These are phyloP conservation scores for Apotomis turbidana DNA, from an alignment of 2,888 invertebrate species.

Conservation along the genomic window DNA sequence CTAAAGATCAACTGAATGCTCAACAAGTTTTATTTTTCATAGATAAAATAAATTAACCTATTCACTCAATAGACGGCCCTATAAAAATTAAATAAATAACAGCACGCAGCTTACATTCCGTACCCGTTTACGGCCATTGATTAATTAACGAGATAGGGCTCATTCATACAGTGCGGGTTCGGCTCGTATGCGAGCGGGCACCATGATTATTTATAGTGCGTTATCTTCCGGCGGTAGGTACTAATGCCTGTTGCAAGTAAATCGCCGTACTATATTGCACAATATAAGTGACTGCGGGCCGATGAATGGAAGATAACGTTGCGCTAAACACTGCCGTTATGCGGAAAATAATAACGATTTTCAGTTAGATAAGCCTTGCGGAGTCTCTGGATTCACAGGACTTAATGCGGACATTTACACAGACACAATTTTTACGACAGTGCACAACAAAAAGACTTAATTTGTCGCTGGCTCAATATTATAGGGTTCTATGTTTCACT, in stretches of 20 bases:
- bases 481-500: too few relatives aligned
- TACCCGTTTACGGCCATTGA: constrained; percentile 41
- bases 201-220: constrained; percentile 15
- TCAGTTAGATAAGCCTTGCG: constrained; percentile 48
- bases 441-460: constrained; percentile 21
- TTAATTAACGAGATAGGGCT: constrained; percentile 41
- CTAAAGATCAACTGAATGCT: constrained; percentile 8
- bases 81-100: constrained; percentile 37
- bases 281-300: constrained; percentile 51
- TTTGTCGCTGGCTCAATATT: too few relatives aligned
- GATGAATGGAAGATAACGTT: constrained; percentile 54
- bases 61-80: constrained; percentile 16
- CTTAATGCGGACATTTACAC: constrained; percentile 13
- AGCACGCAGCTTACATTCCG: constrained; percentile 33
- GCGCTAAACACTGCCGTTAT: constrained; percentile 50
- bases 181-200: constrained; percentile 17
- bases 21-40: constrained; percentile 16
- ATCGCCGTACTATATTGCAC: constrained; percentile 49
- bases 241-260: constrained; percentile 15
- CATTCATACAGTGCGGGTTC: constrained; percentile 34
- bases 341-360: constrained; percentile 45
- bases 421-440: constrained; percentile 40
- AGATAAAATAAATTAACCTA: constrained; percentile 19
- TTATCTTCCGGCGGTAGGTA: constrained; percentile 15
- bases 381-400: constrained; percentile 45